Evolutionary conservation across 2,797 vertebrate species (phyloP), one percentile per base, ranked within the genome.

Genomic region (Parauchenoglanis ngamensis): DNA sequence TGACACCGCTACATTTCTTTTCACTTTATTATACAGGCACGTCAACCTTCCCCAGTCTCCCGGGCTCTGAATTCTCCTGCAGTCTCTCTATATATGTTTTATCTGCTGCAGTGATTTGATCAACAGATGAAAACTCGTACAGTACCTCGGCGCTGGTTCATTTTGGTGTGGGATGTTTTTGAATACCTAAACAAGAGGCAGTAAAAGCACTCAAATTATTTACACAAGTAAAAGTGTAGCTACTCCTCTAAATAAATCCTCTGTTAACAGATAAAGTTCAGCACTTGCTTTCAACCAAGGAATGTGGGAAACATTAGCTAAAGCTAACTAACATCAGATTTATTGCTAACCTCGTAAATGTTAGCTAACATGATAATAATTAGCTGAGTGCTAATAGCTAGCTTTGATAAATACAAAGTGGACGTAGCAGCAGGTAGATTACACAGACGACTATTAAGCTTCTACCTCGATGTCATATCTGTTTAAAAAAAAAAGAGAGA

Each of bases 1-100:
- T 44, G 79, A 81, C 79, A 61, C 40, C 59, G 49, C 79, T 82
- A 28, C 0, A 65, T 65, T 63, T 65, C 40, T 68, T 46, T 82
- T 65, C 59, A 65, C 25, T 82, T 81, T 59, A 82, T 82, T 82
- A 82, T 65, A 28, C 59, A 46, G n/a, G 28, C 56, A 46, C 12
- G 0, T 52, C 70, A 76, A 25, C 70, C 44, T 56, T 57, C 67
- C 68, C 10, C 21, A 25, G 12, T 75, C 83, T 28, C 68, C 54
- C 1, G 54, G 25, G 68, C 54, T 46, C 70, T 17, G 31, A n/a
- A 5, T 46, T 44, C 56, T 46, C 68, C 35, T 4, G 54, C 82
- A 44, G 19, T 57, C 63, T 1, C 4, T 72, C 15, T 35, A 28
- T 28, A 2, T 35, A 61, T n/a, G 80, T 28, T 65, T 56, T 56